A percentile compares a stretch with the other conserved stretches of the same genome.
phyloP scores from a whole-genome alignment of 2,113 vertebrate genomes.

The Apodemus sylvaticus region DNA sequence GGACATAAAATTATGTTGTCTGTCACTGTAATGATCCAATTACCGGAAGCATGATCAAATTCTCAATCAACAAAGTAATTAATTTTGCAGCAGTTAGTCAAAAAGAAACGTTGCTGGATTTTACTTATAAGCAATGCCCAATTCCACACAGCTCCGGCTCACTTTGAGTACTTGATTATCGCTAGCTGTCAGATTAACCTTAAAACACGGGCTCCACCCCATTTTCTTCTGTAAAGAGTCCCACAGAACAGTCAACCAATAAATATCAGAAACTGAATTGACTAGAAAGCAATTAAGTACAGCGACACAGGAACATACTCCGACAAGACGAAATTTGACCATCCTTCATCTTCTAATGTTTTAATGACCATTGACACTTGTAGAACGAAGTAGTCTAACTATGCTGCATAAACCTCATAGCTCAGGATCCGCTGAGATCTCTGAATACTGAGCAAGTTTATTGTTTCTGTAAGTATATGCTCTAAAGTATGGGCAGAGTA shows the following conservation, averaged over 20 bases:
- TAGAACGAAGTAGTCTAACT: background rate
- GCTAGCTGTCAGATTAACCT: background rate
- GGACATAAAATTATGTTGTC: constrained; percentile 33
- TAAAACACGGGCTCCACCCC: background rate
- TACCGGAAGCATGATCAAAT: constrained; percentile 1
- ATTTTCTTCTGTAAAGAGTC: background rate
- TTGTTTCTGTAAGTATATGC: background rate
- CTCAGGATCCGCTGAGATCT: background rate
- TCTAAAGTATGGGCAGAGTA: background rate
- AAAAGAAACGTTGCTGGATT: background rate
- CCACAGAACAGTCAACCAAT: background rate
- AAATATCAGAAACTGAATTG: background rate
- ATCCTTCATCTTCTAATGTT: background rate
- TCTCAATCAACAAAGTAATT: constrained; percentile 20
- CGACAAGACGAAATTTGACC: background rate
- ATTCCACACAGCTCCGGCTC: background rate
- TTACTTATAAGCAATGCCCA: background rate
- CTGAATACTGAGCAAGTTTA: background rate
- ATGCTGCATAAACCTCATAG: background rate
- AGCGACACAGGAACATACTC: background rate
- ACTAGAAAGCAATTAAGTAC: background rate
- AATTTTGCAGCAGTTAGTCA: background rate
- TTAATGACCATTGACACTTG: background rate
- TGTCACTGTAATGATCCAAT: background rate
- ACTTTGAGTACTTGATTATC: background rate